Evolutionary conservation across 2,797 vertebrate genomes (phyloP).

Genomic region (Brachymystax lenok): DNA sequence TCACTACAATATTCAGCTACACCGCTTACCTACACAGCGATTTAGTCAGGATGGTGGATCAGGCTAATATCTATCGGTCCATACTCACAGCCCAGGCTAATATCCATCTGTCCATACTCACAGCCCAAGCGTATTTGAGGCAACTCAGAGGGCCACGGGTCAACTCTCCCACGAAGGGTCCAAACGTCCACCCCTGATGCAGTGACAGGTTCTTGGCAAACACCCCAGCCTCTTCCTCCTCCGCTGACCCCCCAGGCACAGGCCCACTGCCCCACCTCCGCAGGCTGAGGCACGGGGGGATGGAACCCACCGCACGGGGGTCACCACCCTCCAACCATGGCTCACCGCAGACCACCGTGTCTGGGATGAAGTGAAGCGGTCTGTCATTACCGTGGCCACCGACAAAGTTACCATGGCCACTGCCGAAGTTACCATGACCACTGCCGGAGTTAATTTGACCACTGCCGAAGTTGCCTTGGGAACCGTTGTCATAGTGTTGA

Average conservation of each 20-base stretch:
- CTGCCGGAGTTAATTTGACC: neutral
- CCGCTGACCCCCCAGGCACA: constrained; percentile 28
- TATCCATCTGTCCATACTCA: constrained; percentile 42
- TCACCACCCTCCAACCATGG: constrained; percentile 62
- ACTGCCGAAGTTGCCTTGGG: neutral
- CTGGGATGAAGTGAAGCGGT: constrained; percentile 62
- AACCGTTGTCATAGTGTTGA: neutral
- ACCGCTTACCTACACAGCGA: no score
- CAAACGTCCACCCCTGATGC: constrained; percentile 64
- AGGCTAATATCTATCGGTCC: neutral
- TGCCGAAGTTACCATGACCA: neutral
- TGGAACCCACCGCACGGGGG: constrained; percentile 64
- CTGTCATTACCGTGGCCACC: neutral
- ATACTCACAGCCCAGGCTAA: neutral
- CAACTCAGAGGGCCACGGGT: constrained; percentile 54
- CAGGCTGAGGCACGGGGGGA: constrained; percentile 73
- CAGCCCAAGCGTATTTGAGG: constrained; percentile 71
- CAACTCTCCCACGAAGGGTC: constrained; percentile 70
- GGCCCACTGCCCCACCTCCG: constrained; percentile 28
- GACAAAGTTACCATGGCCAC: constrained; percentile 2
- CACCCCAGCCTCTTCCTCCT: constrained; percentile 58
- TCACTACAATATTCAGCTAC: no score
- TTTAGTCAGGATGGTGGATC: no score
- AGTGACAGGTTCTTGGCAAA: constrained; percentile 60
- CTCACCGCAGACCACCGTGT: constrained; percentile 63